Percentiles rank a stretch among this genome's conserved stretches.
Conservation (phyloP, 2,888 invertebrate genomes). For the Eucriotettix oculatus region DNA sequence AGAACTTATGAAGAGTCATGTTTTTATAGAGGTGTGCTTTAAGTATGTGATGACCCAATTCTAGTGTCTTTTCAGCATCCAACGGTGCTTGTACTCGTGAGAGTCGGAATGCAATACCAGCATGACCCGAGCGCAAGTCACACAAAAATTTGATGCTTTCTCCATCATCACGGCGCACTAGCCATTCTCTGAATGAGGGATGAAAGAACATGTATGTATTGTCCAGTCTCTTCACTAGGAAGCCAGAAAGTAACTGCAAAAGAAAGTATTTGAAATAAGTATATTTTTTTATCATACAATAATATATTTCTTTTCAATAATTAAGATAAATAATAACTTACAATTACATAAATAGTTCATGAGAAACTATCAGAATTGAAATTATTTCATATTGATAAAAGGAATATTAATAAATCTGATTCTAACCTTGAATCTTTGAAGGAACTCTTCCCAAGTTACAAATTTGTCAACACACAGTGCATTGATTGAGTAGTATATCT, state of each 20-base stretch:
- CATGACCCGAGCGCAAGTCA: constrained; percentile 81
- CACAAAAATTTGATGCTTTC: constrained; percentile 87
- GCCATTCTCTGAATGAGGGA: constrained; percentile 95
- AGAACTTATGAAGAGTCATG: constrained; percentile 36
- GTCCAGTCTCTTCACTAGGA: constrained; percentile 78
- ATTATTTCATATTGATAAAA: no score
- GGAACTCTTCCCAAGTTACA: constrained; percentile 79
- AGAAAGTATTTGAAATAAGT: neutral
- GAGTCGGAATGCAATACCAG: constrained; percentile 78
- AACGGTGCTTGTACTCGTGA: constrained; percentile 76
- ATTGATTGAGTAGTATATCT: constrained; percentile 88
- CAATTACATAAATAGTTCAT: neutral
- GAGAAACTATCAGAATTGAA: no score
- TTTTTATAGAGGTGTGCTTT: constrained; percentile 93
- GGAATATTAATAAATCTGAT: no score
- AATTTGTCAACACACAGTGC: constrained; percentile 63
- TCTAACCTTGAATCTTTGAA: constrained; percentile 59
- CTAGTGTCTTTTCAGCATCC: constrained; percentile 73
- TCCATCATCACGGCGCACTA: constrained; percentile 69
- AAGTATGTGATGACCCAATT: constrained; percentile 88
- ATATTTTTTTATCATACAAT: neutral
- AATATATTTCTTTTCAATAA: neutral
- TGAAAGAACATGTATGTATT: constrained; percentile 96
- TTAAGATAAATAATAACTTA: neutral
- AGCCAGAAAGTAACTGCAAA: constrained; percentile 53